A percentile compares a stretch with the other conserved stretches of the same genome.
phyloP scores from a whole-genome alignment of 2,797 vertebrate species.

The Hemitrygon akajei region DNA sequence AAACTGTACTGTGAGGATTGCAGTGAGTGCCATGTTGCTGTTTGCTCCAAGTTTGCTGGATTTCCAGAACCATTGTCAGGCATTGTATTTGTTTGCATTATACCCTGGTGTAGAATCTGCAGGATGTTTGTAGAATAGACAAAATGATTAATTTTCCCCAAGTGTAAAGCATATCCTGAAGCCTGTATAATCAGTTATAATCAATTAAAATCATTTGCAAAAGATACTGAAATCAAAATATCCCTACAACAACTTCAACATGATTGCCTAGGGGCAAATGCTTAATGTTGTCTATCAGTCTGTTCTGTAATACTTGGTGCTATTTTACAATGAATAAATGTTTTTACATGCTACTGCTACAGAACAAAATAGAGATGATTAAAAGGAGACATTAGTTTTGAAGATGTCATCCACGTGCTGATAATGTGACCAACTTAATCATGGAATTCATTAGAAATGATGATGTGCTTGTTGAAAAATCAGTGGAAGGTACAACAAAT shows the following conservation, averaged over 20 bases:
- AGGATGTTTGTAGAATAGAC: not conserved
- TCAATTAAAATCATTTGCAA: slow-evolving; percentile 4
- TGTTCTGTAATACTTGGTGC: not conserved
- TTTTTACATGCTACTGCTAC: not conserved
- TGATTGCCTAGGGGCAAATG: not conserved
- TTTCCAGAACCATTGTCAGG: not conserved
- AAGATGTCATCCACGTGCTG: not conserved
- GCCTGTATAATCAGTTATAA: not conserved
- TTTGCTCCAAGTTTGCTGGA: not conserved
- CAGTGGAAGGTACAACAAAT: too few relatives aligned
- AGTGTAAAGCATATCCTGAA: not conserved
- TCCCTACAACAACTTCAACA: not conserved
- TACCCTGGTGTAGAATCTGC: not conserved
- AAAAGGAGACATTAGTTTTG: not conserved
- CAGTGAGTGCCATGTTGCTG: not conserved
- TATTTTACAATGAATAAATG: slow-evolving; percentile 20
- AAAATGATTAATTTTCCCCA: not conserved
- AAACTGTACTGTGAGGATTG: not conserved
- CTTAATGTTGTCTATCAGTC: slow-evolving; percentile 20
- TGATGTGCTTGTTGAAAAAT: not conserved
- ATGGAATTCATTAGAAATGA: not conserved
- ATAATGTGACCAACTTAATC: not conserved
- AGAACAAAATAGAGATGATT: not conserved
- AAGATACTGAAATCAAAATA: not conserved
- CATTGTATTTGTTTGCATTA: not conserved